A percentile compares a stretch with the other conserved stretches of the same genome.
Evolutionary conservation across 2,113 vertebrate genomes (phyloP).

Genomic region (Eonycteris spelaea): DNA sequence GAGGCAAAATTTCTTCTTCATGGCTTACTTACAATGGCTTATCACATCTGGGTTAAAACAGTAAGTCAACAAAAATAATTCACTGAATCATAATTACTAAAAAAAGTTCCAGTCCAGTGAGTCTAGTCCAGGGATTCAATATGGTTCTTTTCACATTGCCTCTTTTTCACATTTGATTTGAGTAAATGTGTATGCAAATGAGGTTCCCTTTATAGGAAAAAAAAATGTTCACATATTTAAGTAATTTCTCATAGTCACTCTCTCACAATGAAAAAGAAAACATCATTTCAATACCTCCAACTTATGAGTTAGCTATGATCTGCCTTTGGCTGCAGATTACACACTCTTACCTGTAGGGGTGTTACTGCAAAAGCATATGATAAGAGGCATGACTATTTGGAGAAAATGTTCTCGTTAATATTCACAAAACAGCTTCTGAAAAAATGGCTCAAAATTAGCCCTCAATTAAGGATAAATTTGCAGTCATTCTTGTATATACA

Average conservation of each 20-base stretch:
- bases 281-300: not conserved
- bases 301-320: not conserved
- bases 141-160: slow-evolving; percentile 27
- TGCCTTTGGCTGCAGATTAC: not conserved
- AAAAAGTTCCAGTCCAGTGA: slow-evolving; percentile 45
- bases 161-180: not conserved
- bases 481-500: not conserved
- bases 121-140: slow-evolving; percentile 1
- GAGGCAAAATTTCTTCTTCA: not conserved
- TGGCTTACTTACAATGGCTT: not conserved
- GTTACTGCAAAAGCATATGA: not conserved
- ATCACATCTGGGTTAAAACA: slow-evolving; percentile 40
- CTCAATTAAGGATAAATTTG: not conserved
- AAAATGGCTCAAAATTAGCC: not conserved
- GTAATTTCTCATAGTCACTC: slow-evolving; percentile 2
- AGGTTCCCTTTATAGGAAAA: slow-evolving; percentile 5
- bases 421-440: not conserved
- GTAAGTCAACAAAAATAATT: slow-evolving; percentile 64
- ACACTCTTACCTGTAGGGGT: not conserved
- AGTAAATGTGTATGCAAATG: not conserved
- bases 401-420: not conserved
- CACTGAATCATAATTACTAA: slow-evolving; percentile 39
- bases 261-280: slow-evolving; percentile 9
- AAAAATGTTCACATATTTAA: slow-evolving; percentile 17
- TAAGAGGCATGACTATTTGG: not conserved